These are phyloP conservation scores for Meles meles DNA, from an alignment of 2,113 vertebrate species.

Conservation along the genomic window DNA sequence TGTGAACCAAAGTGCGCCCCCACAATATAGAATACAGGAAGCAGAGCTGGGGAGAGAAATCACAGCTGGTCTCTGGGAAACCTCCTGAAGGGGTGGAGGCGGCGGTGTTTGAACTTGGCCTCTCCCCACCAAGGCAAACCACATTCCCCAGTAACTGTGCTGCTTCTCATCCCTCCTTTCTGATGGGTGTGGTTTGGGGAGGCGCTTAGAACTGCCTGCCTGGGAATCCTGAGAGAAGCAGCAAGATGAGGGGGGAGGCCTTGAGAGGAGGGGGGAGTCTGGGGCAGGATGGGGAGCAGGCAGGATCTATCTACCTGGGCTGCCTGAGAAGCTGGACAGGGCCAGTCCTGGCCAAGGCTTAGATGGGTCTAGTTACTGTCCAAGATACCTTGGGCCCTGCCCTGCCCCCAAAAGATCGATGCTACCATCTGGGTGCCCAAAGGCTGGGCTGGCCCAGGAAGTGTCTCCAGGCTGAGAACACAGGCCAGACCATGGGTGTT, in stretches of 20 bases:
- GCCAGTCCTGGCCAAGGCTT: not conserved
- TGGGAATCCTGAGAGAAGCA: not conserved
- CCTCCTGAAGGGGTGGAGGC: not conserved
- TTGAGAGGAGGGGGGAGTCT: not conserved
- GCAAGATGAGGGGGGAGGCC: not conserved
- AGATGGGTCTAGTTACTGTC: not conserved
- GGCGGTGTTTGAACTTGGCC: not conserved
- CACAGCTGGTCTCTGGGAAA: not conserved
- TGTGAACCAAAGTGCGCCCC: not conserved
- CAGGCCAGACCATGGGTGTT: not conserved
- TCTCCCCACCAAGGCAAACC: not conserved
- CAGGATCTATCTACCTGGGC: not conserved
- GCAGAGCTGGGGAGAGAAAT: not conserved
- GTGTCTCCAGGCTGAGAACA: not conserved
- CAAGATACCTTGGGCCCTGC: not conserved
- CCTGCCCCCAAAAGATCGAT: not conserved
- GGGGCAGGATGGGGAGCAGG: not conserved
- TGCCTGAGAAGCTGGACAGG: not conserved
- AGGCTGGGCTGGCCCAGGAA: not conserved
- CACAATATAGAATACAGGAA: not conserved
- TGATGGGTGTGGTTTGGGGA: not conserved
- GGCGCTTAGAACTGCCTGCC: not conserved
- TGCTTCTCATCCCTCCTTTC: not conserved
- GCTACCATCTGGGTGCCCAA: not conserved
- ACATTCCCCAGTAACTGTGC: not conserved